These are phyloP conservation scores for Dinothrombium tinctorium DNA, from an alignment of 1,140 invertebrate genomes.

Conservation along the genomic window DNA sequence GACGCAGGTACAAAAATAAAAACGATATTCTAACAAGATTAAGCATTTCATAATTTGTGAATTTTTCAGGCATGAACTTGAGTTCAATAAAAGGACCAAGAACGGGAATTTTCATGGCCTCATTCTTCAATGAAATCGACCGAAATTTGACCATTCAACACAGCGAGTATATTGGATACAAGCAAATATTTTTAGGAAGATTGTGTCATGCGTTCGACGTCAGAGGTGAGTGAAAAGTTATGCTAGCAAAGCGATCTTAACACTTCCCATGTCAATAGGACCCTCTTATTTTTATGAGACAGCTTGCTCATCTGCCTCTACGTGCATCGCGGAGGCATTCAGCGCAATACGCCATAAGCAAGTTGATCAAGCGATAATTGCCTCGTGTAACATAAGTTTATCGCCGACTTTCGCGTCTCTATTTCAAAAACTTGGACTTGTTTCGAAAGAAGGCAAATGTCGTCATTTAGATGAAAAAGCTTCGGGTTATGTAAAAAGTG, in stretches of 20 bases:
- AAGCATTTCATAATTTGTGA: no score
- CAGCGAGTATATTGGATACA: constrained; percentile 18
- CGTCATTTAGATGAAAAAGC: constrained; percentile 39
- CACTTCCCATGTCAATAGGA: constrained; percentile 62
- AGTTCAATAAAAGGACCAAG: constrained; percentile 42
- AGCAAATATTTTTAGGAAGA: neutral
- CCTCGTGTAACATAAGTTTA: constrained; percentile 24
- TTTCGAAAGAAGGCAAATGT: constrained; percentile 26
- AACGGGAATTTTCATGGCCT: constrained; percentile 70
- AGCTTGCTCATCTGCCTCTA: constrained; percentile 44
- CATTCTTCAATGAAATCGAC: constrained; percentile 54
- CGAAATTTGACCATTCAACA: constrained; percentile 26
- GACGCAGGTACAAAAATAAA: neutral
- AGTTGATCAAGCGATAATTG: constrained; percentile 23
- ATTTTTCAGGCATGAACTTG: constrained; percentile 39
- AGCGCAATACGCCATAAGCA: neutral
- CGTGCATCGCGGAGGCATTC: constrained; percentile 1
- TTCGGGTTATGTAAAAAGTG: constrained; percentile 37
- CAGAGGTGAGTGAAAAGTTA: no score
- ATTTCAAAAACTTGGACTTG: constrained; percentile 26
- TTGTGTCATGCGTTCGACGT: constrained; percentile 75
- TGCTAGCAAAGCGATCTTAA: no score
- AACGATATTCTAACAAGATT: no score
- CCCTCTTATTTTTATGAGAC: constrained; percentile 81
- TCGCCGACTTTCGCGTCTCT: constrained; percentile 25